Conservation (phyloP, 2,113 vertebrate species). For the Eudorcas thomsonii region DNA sequence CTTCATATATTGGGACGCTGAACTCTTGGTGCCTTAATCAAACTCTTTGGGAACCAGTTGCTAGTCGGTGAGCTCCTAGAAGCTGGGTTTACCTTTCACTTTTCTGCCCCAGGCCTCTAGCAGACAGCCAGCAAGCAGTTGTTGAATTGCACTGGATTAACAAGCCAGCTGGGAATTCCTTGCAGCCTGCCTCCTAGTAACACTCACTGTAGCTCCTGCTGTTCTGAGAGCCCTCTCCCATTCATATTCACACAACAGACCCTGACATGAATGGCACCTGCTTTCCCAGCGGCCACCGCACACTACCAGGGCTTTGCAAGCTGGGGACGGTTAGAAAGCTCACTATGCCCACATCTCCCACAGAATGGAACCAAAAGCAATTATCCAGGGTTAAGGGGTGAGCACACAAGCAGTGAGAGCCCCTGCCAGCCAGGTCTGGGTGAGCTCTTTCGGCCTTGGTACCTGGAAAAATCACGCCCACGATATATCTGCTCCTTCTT, state of each 20-base stretch:
- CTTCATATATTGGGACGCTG: not conserved
- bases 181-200: not conserved
- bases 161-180: not conserved
- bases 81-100: not conserved
- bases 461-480: not conserved
- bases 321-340: not conserved
- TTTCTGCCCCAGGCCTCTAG: not conserved
- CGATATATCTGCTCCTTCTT: not conserved
- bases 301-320: not conserved
- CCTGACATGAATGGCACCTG: not conserved
- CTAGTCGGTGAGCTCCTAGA: not conserved
- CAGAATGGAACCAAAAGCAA: not conserved
- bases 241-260: not conserved
- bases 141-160: no score
- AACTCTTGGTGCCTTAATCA: not conserved
- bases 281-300: not conserved
- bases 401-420: not conserved
- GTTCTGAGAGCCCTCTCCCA: not conserved
- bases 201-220: fast-evolving
- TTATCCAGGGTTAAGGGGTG: not conserved
- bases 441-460: not conserved
- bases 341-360: not conserved
- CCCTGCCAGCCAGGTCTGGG: not conserved
- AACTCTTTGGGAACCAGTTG: not conserved
- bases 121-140: not conserved